Conservation (phyloP, 1,140 invertebrate genomes). For the Microplitis demolitor region DNA sequence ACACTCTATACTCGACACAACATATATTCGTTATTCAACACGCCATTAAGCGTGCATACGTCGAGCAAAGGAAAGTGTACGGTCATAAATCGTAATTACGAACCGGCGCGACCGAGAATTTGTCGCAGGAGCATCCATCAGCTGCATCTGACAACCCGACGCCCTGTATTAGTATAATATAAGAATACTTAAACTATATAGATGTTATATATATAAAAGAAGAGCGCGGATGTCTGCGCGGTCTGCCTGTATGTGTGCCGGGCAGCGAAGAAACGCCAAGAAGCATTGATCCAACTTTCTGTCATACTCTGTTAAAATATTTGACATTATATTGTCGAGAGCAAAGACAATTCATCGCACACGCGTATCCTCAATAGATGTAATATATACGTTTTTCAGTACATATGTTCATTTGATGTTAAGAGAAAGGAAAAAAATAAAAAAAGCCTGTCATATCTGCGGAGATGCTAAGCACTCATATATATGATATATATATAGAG, state of each 20-base stretch:
- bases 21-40: constrained; percentile 61
- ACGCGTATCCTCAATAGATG: no score
- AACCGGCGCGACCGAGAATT: constrained; percentile 57
- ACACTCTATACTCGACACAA: background rate
- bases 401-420: no score
- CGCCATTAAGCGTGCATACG: constrained; percentile 56
- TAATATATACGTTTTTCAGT: no score
- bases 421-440: background rate
- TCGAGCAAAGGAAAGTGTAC: constrained; percentile 41
- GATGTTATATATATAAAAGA: no score
- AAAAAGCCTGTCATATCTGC: background rate
- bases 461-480: no score
- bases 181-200: no score
- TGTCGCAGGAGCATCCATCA: constrained; percentile 54
- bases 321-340: constrained; percentile 6
- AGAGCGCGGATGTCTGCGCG: no score
- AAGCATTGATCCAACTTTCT: constrained; percentile 19
- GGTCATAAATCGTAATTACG: constrained; percentile 61
- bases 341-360: background rate
- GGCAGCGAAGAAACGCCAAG: background rate
- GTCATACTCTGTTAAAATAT: constrained; percentile 10
- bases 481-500: background rate
- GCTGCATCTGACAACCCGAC: constrained; percentile 23
- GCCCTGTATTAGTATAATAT: background rate
- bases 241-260: background rate